These are phyloP conservation scores for Steinernema khuongi DNA, from an alignment of 1,140 invertebrate genomes.

Conservation along the genomic window DNA sequence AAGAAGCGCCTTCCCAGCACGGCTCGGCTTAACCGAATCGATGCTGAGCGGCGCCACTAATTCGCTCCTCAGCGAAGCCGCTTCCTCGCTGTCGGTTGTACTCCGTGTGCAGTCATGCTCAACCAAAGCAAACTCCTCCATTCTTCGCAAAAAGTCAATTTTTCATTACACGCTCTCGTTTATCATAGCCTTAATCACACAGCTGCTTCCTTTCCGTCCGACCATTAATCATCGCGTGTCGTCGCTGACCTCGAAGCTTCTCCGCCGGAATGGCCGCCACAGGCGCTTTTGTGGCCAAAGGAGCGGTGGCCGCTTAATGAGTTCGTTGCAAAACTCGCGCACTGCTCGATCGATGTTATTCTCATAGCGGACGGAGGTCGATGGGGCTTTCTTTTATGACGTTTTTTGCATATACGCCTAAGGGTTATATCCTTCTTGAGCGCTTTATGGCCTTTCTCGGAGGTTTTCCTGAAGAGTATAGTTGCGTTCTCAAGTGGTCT, in stretches of 20 bases:
- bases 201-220: constrained; percentile 3
- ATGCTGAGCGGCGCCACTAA: background rate
- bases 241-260: background rate
- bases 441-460: too few species aligned
- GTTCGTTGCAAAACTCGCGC: background rate
- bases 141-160: background rate
- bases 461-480: too few species aligned
- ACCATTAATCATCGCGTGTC: constrained; percentile 6
- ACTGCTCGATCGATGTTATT: background rate
- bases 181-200: background rate
- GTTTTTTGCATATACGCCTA: background rate
- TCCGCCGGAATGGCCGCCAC: background rate
- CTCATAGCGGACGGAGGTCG: background rate
- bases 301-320: background rate
- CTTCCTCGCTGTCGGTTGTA: too few species aligned
- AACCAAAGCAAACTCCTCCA: background rate
- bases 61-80: too few species aligned
- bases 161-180: background rate
- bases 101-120: background rate
- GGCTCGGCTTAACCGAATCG: background rate
- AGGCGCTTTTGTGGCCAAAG: background rate
- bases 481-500: too few species aligned
- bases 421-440: background rate
- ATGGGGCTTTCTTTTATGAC: background rate
- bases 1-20: background rate